Base-by-base conservation (phyloP, 2,888 invertebrate genomes). In the Odiellus spinosus region DNA sequence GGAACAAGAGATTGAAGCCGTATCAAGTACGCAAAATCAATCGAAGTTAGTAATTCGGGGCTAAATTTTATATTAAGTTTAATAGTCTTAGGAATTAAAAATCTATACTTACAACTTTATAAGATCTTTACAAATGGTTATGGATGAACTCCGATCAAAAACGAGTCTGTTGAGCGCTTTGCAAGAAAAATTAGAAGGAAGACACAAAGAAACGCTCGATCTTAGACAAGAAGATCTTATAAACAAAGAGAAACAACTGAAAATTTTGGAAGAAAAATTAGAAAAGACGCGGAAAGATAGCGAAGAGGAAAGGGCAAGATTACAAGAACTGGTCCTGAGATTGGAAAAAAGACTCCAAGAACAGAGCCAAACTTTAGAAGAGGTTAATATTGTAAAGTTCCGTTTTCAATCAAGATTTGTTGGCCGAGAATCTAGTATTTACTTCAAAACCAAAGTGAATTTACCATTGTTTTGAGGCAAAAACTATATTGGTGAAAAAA, bases 1-100 rank as follows among this genome's bases (percentile, higher is more conserved):
- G 35, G 51, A 50, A 10, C 54, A 53, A 17, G 53, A 53, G 41
- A 44, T 55, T 8, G 55, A 53, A 33, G 50, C 55, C 6, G 18
- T 54, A 12, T 42, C 50, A 34, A 52, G 52, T 36, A 50, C 48
- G 19, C 50, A 52, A 40, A 21, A 35, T 2, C 45, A 52, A 32
- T 42, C 47, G 2, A 52, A 42, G 52, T 52, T 15, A 10, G 21
- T 34, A 21, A 6, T 32, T 11, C 6, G 15, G 14, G 8, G 17
- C 38, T 12, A 8, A 36, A 14, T n/a, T 2, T 12, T n/a, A 34
- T 34, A 2, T n/a, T 34, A n/a, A n/a, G 11, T 34, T 11, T 34
- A 11, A 34, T n/a, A 12, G n/a, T 34, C 11, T 34, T 34, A n/a
- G 11, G 34, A n/a, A 15, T 14, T 36, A 36, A 36, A 15, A 1